Conservation (phyloP, 2,113 vertebrate species). For the Mellivora capensis region DNA sequence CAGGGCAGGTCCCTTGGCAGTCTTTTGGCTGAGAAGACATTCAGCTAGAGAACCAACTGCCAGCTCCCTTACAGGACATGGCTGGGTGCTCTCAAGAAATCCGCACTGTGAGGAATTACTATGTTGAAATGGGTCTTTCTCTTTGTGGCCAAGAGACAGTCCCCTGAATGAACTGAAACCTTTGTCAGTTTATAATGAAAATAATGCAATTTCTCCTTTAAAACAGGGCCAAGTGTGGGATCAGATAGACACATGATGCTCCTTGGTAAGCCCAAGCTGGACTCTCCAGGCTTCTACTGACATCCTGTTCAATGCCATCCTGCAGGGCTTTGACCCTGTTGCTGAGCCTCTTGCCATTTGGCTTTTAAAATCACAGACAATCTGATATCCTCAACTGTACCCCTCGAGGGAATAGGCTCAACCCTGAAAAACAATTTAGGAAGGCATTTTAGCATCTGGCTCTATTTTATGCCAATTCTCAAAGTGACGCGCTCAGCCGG, state of each 20-base stretch:
- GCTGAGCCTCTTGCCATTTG: not conserved
- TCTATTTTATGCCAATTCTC: slow-evolving; percentile 38
- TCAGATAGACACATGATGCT: not conserved
- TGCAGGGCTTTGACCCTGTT: not conserved
- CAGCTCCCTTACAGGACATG: not conserved
- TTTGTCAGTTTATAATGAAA: not conserved
- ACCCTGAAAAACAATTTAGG: not conserved
- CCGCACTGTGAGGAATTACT: not conserved
- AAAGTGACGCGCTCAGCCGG: not conserved
- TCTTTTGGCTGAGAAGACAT: not conserved
- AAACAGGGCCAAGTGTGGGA: not conserved
- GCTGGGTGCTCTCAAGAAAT: not conserved
- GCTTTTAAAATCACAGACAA: not conserved
- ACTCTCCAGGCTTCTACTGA: not conserved
- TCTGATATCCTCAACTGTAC: not conserved
- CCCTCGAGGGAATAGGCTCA: not conserved
- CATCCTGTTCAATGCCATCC: not conserved
- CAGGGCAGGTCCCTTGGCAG: not conserved
- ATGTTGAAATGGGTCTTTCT: not conserved
- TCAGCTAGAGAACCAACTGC: not conserved
- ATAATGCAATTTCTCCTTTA: not conserved
- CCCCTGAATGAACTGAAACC: not conserved
- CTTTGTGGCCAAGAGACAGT: not conserved
- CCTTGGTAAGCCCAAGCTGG: not conserved
- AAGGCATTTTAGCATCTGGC: slow-evolving; percentile 24